A percentile compares a stretch with the other conserved stretches of the same genome.
Evolutionary conservation across 2,797 vertebrate genomes (phyloP).

Genomic region (Lindbergichthys nudifrons): DNA sequence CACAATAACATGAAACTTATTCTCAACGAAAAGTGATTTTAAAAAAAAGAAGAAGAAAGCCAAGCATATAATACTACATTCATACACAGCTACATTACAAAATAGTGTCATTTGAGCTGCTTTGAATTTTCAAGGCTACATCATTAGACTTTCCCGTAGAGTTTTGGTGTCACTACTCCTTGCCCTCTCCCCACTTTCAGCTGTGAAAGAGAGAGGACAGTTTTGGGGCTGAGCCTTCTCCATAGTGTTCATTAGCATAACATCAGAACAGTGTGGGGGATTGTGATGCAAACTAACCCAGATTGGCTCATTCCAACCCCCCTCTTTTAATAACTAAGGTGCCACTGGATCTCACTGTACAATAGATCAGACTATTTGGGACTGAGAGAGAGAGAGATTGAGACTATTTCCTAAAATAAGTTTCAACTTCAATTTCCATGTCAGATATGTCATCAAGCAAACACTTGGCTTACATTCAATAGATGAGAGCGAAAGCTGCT

Average conservation of each 20-base stretch:
- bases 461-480: conserved; percentile 12
- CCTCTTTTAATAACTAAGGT: conserved; percentile 69
- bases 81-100: conserved; percentile 23
- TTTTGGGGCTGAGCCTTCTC: conserved; percentile 74
- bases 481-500: conserved; percentile 18
- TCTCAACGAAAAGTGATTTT: conserved; percentile 1
- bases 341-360: conserved; percentile 54
- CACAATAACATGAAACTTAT: conserved; percentile 49
- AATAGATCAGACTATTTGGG: conserved; percentile 41
- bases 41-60: background rate
- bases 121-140: conserved; percentile 56
- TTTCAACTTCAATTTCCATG: conserved; percentile 22
- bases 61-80: conserved; percentile 15
- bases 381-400: background rate
- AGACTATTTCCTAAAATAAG: conserved; percentile 30
- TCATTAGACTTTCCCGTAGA: conserved; percentile 60
- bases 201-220: conserved; percentile 73
- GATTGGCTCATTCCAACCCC: conserved; percentile 75
- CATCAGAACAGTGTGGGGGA: conserved; percentile 80
- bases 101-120: conserved; percentile 43
- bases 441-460: conserved; percentile 17
- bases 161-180: conserved; percentile 73
- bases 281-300: conserved; percentile 84
- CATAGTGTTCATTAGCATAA: conserved; percentile 85
- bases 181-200: conserved; percentile 70